Base-by-base conservation (phyloP, 2,797 vertebrate species). In the Liasis olivaceus region DNA sequence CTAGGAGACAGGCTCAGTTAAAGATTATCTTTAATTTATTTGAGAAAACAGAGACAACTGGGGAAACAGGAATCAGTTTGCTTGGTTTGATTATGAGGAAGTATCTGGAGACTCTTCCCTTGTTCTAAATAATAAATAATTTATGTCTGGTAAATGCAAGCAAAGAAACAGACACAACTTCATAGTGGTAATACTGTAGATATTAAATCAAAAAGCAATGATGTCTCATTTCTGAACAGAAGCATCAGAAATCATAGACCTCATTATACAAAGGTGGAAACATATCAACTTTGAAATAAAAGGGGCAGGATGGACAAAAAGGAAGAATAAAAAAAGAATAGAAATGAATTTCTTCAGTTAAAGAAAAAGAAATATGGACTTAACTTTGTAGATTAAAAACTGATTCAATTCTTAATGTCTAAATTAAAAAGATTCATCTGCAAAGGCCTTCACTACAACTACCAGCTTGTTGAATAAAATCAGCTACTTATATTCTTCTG, bases 31-130 rank as follows among this genome's bases (percentile, higher is more conserved):
- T 42, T 9, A 20, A 77, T 22, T n/a, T 86, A 31, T 56, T 86
- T 56, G 36, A 58, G 22, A 77, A 24, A 66, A 77, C 13, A 85
- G 54, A 91, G 8, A 63, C 89, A 94, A 93, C 1, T 86, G 36
- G 5, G 0, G 1, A 93, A 93, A 12, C 47, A 24, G 90, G 92
- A 95, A 95, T 81, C 58, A 86, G 90, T 92, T 88, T 93, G 89
- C 1, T 4, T 58, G 66, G 4, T 56, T 56, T 28, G 26, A 42
- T 14, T 20, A 89, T 20, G 24, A 26, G n/a, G 51, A 90, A n/a
- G 1, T 11, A 42, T 17, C 60, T 81, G 58, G 24, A 91, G 88
- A 58, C 6, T 94, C 64, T 66, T 93, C 84, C 11, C 28, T 11
- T 64, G 90, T 24, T 28, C 86, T 58, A 69, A 31, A 72, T 22